Conservation (phyloP, 2,888 invertebrate genomes). For the Heliconius erato region DNA sequence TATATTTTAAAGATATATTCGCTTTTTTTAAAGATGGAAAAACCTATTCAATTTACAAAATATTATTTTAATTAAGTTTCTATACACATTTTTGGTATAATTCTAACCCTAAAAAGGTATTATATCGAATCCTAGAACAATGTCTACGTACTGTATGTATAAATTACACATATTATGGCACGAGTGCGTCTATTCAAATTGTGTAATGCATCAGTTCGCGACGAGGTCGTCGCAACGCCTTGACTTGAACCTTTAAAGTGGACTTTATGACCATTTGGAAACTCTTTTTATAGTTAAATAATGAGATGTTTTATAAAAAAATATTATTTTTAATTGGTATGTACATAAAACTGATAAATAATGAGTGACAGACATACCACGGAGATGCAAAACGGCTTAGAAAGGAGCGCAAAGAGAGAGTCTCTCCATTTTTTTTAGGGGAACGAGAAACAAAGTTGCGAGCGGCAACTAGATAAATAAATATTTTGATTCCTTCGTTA, state of each 20-base stretch:
- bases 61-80: not conserved
- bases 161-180: not conserved
- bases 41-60: not conserved
- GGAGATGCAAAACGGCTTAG: too few species aligned
- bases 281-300: not conserved
- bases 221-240: slow-evolving; percentile 61
- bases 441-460: too few species aligned
- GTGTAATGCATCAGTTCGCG: slow-evolving; percentile 55
- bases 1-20: too few species aligned
- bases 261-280: slow-evolving; percentile 54
- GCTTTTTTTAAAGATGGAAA: too few species aligned
- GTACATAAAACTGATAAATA: too few species aligned
- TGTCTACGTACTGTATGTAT: not conserved
- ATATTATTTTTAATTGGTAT: too few species aligned
- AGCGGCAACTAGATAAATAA: too few species aligned
- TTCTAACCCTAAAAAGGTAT: not conserved
- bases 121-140: not conserved
- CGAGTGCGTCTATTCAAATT: slow-evolving; percentile 42
- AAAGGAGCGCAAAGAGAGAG: too few species aligned
- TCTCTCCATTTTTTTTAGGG: too few species aligned
- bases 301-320: not conserved
- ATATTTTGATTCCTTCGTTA: too few species aligned
- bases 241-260: slow-evolving; percentile 63
- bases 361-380: too few species aligned
- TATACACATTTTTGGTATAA: not conserved